Evolutionary conservation across 2,888 invertebrate species (phyloP).

Genomic region (Sarcophaga rosellei): DNA sequence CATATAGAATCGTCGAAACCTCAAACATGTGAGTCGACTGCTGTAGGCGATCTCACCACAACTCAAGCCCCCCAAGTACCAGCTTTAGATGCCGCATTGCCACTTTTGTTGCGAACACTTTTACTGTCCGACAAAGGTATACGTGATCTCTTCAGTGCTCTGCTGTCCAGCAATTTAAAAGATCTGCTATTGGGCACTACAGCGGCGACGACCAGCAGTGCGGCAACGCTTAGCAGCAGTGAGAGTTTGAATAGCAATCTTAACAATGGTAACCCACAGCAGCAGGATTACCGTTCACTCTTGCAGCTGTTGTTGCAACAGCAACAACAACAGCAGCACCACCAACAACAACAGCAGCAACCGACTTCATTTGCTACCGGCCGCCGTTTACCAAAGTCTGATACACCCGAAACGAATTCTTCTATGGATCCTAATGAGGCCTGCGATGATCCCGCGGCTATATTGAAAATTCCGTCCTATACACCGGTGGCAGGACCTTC

Average conservation of each 20-base stretch:
- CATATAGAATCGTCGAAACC: slow-evolving; percentile 63
- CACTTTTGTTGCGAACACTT: slow-evolving; percentile 78
- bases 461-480: slow-evolving; percentile 96
- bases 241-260: slow-evolving; percentile 70
- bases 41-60: slow-evolving; percentile 39
- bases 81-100: slow-evolving; percentile 75
- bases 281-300: slow-evolving; percentile 74
- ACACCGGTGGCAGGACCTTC: slow-evolving; percentile 84
- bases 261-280: slow-evolving; percentile 73
- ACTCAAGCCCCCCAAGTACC: slow-evolving; percentile 71
- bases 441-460: slow-evolving; percentile 87
- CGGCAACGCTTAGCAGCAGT: slow-evolving; percentile 60
- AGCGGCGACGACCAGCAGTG: slow-evolving; percentile 64
- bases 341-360: slow-evolving; percentile 74
- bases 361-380: slow-evolving; percentile 70
- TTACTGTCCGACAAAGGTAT: slow-evolving; percentile 77
- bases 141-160: slow-evolving; percentile 77
- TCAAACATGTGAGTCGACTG: slow-evolving; percentile 31
- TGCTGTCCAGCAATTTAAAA: slow-evolving; percentile 73
- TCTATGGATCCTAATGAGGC: slow-evolving; percentile 79
- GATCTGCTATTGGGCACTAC: slow-evolving; percentile 68
- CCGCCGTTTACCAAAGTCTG: slow-evolving; percentile 80
- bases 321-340: slow-evolving; percentile 71
- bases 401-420: slow-evolving; percentile 82
- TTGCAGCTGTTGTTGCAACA: slow-evolving; percentile 76